Base-by-base conservation (phyloP, 92 coral and sea anemone species). In the Epizoanthus stellaris region DNA sequence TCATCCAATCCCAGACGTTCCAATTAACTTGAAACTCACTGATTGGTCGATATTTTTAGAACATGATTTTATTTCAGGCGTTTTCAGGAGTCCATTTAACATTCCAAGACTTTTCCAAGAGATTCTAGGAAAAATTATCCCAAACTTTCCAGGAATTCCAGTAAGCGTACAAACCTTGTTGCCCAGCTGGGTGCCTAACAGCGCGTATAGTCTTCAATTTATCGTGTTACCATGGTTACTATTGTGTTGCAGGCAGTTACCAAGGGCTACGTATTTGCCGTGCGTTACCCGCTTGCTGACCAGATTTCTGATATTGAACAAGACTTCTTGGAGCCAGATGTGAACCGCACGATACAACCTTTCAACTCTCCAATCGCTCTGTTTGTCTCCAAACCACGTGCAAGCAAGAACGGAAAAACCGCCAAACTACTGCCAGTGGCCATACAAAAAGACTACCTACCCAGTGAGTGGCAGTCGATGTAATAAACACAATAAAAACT, bases 381-480 rank as follows among this genome's bases (percentile, higher is more conserved):
- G 71, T 90, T 93, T 85, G 91, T 82, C 58, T 90, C 95, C 42
- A 91, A 85, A 8, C 71, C 80, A 36, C 5, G 52, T 16, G 15
- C 56, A 1, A 14, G 39, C 34, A 19, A 71, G 13, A 59, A 63
- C 17, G 62, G 57, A 5, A 80, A 82, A 62, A 34, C 66, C 3
- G 67, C 63, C 6, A 52, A 77, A 40, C 90, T 93, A 7, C 86
- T 79, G 36, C 88, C 93, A 4, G 84, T 90, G 15, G 95, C 93
- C 5, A 93, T 93, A 38, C 95, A 93, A 61, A 86, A 68, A 74
- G 92, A 93, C 66, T 87, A 90, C 30, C 79, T 73, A 30, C 92
- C 86, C 75, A 82, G 95, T 93, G 75, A 70, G 95, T 53, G 12
- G 4, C 30, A 25, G 42, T 54, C 12, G 16, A 52, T 45, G 52